These are phyloP conservation scores for Gymnocypris eckloni DNA, from an alignment of 2,797 vertebrate species.

Conservation along the genomic window DNA sequence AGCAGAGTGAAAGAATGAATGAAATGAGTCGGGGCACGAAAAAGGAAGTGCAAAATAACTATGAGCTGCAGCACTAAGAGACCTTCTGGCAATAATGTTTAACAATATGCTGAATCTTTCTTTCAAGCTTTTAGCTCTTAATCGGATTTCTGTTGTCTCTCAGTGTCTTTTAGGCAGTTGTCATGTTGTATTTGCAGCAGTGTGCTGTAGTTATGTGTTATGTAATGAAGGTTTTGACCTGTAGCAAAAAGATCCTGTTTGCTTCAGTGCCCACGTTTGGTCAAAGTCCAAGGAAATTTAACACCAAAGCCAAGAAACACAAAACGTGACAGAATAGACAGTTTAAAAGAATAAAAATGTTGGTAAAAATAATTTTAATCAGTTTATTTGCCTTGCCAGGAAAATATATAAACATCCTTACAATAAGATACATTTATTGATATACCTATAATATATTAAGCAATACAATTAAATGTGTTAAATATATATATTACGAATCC, in stretches of 20 bases:
- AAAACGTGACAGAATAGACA: not conserved
- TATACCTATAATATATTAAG: not conserved
- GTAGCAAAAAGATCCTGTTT: not conserved
- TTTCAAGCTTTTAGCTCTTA: not conserved
- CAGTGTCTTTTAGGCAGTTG: not conserved
- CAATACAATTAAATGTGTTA: no score
- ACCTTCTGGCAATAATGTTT: not conserved
- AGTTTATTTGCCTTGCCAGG: not conserved
- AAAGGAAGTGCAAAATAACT: not conserved
- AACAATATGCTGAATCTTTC: not conserved
- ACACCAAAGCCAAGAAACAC: not conserved
- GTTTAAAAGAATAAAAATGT: not conserved
- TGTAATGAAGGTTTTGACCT: constrained; percentile 13
- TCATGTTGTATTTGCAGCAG: not conserved
- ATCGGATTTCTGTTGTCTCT: constrained; percentile 12
- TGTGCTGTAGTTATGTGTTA: constrained; percentile 11
- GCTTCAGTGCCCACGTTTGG: constrained; percentile 9
- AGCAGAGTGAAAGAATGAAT: not conserved
- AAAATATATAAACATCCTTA: not conserved
- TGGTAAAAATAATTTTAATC: not conserved
- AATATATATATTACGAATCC: no score
- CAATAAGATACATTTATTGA: not conserved
- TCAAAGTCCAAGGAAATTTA: not conserved
- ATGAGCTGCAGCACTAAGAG: not conserved
- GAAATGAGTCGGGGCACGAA: not conserved